Percentiles rank a stretch among this genome's conserved stretches.
These are phyloP conservation scores for Lerista edwardsae DNA, from an alignment of 2,797 vertebrate species.

Conservation along the genomic window DNA sequence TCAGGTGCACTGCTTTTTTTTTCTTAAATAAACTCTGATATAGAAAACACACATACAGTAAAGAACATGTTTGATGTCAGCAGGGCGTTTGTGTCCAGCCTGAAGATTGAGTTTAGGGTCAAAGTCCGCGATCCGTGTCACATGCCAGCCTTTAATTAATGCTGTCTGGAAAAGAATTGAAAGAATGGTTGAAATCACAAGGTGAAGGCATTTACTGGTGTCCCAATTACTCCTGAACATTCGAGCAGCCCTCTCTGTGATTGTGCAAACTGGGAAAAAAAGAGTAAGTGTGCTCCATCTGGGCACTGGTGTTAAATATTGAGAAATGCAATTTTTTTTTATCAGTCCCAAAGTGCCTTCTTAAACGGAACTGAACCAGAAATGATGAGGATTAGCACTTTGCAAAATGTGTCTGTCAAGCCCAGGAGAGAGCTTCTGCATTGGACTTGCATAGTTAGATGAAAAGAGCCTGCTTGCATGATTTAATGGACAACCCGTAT, in stretches of 20 bases:
- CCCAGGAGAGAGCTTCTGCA: constrained; percentile 52
- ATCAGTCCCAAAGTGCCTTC: not conserved
- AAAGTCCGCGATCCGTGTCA: constrained; percentile 61
- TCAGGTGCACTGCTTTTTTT: constrained; percentile 37
- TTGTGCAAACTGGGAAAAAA: constrained; percentile 53
- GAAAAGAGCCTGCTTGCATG: constrained; percentile 52
- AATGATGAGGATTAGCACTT: constrained; percentile 16
- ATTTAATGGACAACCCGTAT: constrained; percentile 51
- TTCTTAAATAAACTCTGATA: constrained; percentile 26
- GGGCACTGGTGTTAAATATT: not conserved
- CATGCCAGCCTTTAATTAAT: constrained; percentile 59
- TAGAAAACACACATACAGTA: constrained; percentile 39
- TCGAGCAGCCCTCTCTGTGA: constrained; percentile 53
- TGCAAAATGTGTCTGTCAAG: not conserved
- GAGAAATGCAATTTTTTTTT: not conserved
- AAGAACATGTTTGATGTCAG: constrained; percentile 45
- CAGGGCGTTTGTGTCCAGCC: constrained; percentile 28
- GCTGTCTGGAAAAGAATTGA: constrained; percentile 40
- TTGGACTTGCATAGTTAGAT: constrained; percentile 49
- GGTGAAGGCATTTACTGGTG: constrained; percentile 47
- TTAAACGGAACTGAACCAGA: not conserved
- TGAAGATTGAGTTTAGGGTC: constrained; percentile 55
- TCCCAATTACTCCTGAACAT: constrained; percentile 55
- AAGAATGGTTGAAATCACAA: constrained; percentile 52
- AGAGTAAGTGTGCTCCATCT: constrained; percentile 25